A percentile compares a stretch with the other conserved stretches of the same genome.
phyloP scores from a whole-genome alignment of 1,140 invertebrate genomes.

The Fopius arisanus region DNA sequence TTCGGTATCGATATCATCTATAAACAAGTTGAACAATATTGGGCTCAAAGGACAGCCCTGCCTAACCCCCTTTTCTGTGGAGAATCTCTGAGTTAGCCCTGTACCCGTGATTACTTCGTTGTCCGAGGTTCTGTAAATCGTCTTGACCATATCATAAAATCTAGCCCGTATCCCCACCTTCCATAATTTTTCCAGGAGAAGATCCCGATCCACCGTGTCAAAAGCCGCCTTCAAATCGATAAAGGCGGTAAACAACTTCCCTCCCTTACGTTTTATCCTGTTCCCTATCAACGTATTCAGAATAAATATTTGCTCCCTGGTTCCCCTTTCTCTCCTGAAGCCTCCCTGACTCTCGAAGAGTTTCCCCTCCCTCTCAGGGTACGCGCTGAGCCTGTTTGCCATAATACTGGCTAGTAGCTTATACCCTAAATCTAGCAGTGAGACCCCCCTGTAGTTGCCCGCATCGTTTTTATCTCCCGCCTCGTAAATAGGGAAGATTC shows the following conservation, averaged over 20 bases:
- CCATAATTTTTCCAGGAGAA: not conserved
- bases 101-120: not conserved
- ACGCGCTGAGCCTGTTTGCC: not conserved
- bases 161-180: not conserved
- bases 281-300: not conserved
- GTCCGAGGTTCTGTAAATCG: not conserved
- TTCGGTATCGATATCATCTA: conserved; percentile 10
- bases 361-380: not conserved
- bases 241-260: not conserved
- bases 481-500: not conserved
- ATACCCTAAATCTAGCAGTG: not conserved
- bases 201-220: not conserved
- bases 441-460: not conserved
- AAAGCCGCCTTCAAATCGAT: not conserved
- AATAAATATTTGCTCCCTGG: conserved; percentile 6
- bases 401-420: not conserved
- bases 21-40: conserved; percentile 14
- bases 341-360: not conserved
- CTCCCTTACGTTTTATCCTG: not conserved
- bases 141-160: not conserved
- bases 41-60: not conserved
- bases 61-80: not conserved
- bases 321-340: not conserved
- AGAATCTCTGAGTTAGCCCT: not conserved
- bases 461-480: not conserved